Base-by-base conservation (phyloP, 2,888 invertebrate species). In the Drosophila testacea region DNA sequence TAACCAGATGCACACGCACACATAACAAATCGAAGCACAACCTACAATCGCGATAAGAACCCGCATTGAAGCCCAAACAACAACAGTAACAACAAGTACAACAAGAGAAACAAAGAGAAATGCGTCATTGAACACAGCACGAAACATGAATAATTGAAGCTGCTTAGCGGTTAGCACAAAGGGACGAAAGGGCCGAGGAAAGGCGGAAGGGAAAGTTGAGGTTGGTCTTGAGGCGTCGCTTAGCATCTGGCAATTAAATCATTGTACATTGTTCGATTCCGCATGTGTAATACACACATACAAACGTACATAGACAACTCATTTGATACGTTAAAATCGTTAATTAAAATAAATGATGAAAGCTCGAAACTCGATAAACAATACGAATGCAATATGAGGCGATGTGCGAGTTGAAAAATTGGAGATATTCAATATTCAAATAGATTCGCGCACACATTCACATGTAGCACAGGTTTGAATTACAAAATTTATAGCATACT, bases 131-230 rank as follows among this genome's bases (percentile, higher is more conserved):
- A 41, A 39, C 16, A 39, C 16, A 61, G 50, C 66, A 63, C 72
- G 68, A 55, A 77, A 77, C 72, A 80, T 77, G 77, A 77, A 77
- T 77, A 77, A 77, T 77, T 72, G 77, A 72, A 68, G 72, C 68
- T 68, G 79, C 46, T 66, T 62, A 57, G 76, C 38, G 79, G 56
- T 60, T 57, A 61, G 22, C 22, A 56, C 22, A 54, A 7, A 36
- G 44, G 48, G 4, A 28, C 44, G 27, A n/a, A 22, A 9, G 36
- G 4, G 34, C 41, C 27, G 13, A 4, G 13, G 9, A 4, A 7
- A 11, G 27, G n/a, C 16, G 47, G 7, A 10, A 11, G 28, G 6
- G 32, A 6, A 0, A 16, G 13, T 16, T 51, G 32, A n/a, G 22
- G 32, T 30, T 16, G 13, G 64, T 61, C 47, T 63, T 46, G 56